Evolutionary conservation across 2,113 vertebrate genomes (phyloP), one percentile per base, ranked within the genome.

Genomic region (Chloropsis hardwickii): DNA sequence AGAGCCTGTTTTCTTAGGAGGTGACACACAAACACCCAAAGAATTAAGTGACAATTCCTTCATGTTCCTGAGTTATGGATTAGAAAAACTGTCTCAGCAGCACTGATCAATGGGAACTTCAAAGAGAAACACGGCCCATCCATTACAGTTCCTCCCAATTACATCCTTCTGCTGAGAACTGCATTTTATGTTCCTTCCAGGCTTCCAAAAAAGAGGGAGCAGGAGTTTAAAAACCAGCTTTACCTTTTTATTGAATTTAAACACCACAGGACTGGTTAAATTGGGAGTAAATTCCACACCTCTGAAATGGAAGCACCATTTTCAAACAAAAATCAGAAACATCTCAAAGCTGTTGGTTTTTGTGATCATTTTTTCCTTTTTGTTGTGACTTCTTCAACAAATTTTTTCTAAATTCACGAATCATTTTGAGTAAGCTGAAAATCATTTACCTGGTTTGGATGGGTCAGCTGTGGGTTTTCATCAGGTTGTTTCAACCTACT

Each of bases 71-170:
- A 95, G 78, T 72, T 95, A 77, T 66, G 84, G 72, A 85, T 92
- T 96, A 81, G 91, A 92, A 93, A 97, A 92, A 67, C 19, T 47
- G 6, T 71, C 81, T 89, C 85, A 84, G 91, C 87, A 93, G 80
- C 86, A 24, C 65, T 95, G 94, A 97, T 95, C 91, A 95, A 82
- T 93, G 91, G 65, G 58, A 92, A 76, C 94, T 80, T 92, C 92
- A 97, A 93, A 95, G 89, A 91, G 93, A 90, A 96, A 48, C 62
- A 74, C 27, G 23, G 67, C 35, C 84, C 80, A 91, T 96, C 90
- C 92, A 91, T 95, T 97, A 91, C 91, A 60, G 86, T 92, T 94
- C 76, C 82, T 94, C 87, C 92, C 92, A 96, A 74, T 97, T 96
- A 95, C 85, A 3, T 53, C 85, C 87, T 92, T 96, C 90, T 94